Base-by-base conservation (phyloP, 2,888 invertebrate genomes). In the Lochmaea crataegi region DNA sequence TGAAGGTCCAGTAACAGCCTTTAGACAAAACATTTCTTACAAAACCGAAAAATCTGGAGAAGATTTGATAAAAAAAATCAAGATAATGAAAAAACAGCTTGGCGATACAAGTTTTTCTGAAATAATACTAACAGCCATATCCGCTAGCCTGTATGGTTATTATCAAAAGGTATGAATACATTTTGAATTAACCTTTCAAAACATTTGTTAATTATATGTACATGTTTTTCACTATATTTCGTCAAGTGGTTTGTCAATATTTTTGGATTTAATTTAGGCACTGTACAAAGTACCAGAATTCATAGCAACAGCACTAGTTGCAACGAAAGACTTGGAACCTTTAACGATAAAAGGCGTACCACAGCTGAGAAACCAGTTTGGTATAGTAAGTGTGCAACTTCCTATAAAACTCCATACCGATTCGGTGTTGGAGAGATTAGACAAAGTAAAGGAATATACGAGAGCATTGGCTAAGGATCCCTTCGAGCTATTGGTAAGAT, bases 301-400 rank as follows among this genome's bases (percentile, higher is more conserved):
- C 0, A 32, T 69, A n/a, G n/a, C n/a, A 41, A 18, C 63, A 18
- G 64, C 63, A 12, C 5, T 63, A 18, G 56, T 53, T 5, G 63
- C 56, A 12, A 56, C 56, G 18, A 64, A 16, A 58, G 69, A 69
- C 32, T 14, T 69, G 6, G 12, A 64, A 41, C 60, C 69, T n/a
- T 16, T 69, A 41, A 69, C 51, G 7, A 16, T 56, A 10, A 64
- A 69, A 10, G 69, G 69, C 9, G 69, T 69, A 22, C 69, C 69
- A 38, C 51, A 64, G n/a, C 16, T 69, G n/a, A 53, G 53, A 22
- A 69, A 69, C 56, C 69, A 64, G 63, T 63, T 69, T 56, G 64
- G 63, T 12, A 9, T 69, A 6, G 64, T 69, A 16, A 26, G 41
- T 32, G 45, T 69, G 12, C 12, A 53, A 14, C n/a, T 69, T n/a